Evolutionary conservation across 2,113 vertebrate species (phyloP), one percentile per base, ranked within the genome.

Genomic region (Saguinus midas): DNA sequence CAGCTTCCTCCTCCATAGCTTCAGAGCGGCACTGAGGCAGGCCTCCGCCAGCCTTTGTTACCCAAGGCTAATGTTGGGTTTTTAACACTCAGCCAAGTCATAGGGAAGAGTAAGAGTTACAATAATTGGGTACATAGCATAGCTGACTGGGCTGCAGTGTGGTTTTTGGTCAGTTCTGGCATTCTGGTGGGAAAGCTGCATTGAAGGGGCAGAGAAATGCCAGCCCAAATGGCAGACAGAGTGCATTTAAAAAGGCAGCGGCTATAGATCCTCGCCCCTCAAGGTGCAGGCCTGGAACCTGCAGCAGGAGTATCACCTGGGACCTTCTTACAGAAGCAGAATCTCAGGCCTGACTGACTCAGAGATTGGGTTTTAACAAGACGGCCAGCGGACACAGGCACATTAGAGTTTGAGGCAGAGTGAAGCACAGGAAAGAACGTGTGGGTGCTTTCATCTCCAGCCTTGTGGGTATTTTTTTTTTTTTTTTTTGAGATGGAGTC

Each of bases 191-290:
- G 66, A 84, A 37, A 76, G 52, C 40, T n/a, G 7, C 50, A 5
- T 1, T 2, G 10, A 35, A 37, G n/a, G 79, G n/a, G 16, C 61
- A 27, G 43, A 80, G 82, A 18, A 1, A 3, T 10, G 3, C 35
- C 72, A 68, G n/a, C 23, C 43, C 27, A 35, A 2, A 9, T 1
- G 37, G 68, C 91, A 43, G 29, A 21, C 1, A 14, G 35, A 68
- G 0, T 35, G 37, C 48, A 35, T 40, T 48, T 32, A 58, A 64
- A 68, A 81, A 70, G 64, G 8, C 8, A 1, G 6, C 0, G 0
- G 1, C 25, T 14, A 14, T 16, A 43, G 23, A 18, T 35, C 27
- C 18, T 81, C 0, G 0, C 6, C 43, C 35, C 45, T 50, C 50
- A 8, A 18, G 25, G 0, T 32, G 29, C 18, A 29, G 45, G 32